Evolutionary conservation across 1,140 invertebrate species (phyloP).

Genomic region (Diachasmimorpha longicaudata): DNA sequence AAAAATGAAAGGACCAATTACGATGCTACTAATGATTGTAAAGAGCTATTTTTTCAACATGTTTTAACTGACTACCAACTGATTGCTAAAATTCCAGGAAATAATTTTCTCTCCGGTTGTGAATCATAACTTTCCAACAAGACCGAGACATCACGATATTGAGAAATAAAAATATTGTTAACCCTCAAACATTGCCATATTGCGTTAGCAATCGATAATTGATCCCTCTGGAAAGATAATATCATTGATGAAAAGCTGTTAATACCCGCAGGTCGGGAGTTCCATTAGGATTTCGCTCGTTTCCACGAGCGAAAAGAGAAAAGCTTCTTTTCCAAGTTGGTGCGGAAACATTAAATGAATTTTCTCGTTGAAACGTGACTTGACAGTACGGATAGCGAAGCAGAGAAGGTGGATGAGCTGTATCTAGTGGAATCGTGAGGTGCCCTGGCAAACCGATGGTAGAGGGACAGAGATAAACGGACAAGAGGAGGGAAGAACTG

Average conservation of each 20-base stretch:
- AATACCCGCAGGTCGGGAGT: background rate
- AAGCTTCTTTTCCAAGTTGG: background rate
- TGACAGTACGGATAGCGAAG: background rate
- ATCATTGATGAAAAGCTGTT: background rate
- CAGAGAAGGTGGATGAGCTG: background rate
- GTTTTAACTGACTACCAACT: no score
- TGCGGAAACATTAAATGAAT: conserved; percentile 25
- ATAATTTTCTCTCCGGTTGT: no score
- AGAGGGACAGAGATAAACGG: background rate
- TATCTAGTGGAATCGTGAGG: background rate
- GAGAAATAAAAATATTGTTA: no score
- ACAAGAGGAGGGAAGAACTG: background rate
- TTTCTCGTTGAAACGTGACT: conserved; percentile 10
- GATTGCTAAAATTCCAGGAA: no score
- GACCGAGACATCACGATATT: no score
- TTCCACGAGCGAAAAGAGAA: background rate
- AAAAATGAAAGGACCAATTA: no score
- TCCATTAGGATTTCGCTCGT: conserved; percentile 6
- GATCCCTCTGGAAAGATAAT: background rate
- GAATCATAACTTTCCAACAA: no score
- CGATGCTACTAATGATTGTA: no score
- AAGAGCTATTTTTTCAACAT: no score
- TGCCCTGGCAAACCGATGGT: conserved; percentile 1
- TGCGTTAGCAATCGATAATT: background rate
- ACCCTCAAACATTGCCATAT: no score